A percentile compares a stretch with the other conserved stretches of the same genome.
Evolutionary conservation across 2,888 invertebrate species (phyloP).

Genomic region (Sinelater perroti): DNA sequence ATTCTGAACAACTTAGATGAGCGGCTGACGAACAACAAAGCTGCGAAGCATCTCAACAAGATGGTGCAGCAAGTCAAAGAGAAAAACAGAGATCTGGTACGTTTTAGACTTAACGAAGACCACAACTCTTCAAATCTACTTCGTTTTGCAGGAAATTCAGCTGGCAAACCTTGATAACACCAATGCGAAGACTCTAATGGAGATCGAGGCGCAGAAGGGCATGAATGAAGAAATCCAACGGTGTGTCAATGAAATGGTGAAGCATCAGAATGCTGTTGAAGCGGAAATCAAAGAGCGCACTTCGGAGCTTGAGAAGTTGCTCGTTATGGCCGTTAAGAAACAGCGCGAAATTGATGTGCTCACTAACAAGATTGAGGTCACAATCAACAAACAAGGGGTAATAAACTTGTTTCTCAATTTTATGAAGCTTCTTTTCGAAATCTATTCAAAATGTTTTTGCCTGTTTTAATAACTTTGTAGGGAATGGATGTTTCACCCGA

Average conservation of each 20-base stretch:
- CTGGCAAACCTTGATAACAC: conserved; percentile 66
- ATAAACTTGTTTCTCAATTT: too few species aligned
- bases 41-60: conserved; percentile 65
- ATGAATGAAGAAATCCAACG: conserved; percentile 50
- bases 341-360: conserved; percentile 63
- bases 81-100: conserved; percentile 58
- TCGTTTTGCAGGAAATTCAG: conserved; percentile 60
- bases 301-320: conserved; percentile 61
- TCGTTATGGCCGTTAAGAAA: conserved; percentile 61
- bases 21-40: conserved; percentile 74
- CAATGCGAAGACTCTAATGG: conserved; percentile 66
- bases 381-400: conserved; percentile 63
- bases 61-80: conserved; percentile 61
- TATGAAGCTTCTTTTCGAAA: neutral
- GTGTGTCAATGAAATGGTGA: conserved; percentile 56
- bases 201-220: conserved; percentile 65
- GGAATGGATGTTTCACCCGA: conserved; percentile 62
- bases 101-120: conserved; percentile 43
- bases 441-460: conserved; percentile 9
- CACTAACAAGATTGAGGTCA: conserved; percentile 64
- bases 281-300: conserved; percentile 60
- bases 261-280: conserved; percentile 57
- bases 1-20: conserved; percentile 73
- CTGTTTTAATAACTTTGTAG: too few species aligned
- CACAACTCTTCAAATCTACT: neutral